A percentile compares a stretch with the other conserved stretches of the same genome.
phyloP scores from a whole-genome alignment of 2,888 invertebrate species.

The Actias luna region DNA sequence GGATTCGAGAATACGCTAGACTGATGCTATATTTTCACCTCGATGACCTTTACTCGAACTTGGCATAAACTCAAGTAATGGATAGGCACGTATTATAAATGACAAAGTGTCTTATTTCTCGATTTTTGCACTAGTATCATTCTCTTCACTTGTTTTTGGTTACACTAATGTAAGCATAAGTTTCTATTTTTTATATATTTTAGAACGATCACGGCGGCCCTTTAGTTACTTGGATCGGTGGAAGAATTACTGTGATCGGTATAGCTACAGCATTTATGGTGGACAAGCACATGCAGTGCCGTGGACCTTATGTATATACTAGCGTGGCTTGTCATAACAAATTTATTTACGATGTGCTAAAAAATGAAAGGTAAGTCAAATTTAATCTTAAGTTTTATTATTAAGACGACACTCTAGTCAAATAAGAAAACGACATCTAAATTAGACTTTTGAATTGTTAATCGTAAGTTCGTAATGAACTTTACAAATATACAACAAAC shows the following conservation, averaged over 20 bases:
- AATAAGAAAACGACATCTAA: too few relatives aligned
- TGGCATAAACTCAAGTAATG: too few relatives aligned
- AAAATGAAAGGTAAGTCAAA: not conserved
- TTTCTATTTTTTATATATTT: not conserved
- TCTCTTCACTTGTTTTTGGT: not conserved
- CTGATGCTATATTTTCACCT: too few relatives aligned
- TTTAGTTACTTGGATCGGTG: slow-evolving; percentile 34
- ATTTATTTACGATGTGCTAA: slow-evolving; percentile 24
- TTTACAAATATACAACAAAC: too few relatives aligned
- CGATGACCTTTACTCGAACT: too few relatives aligned
- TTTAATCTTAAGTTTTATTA: too few relatives aligned
- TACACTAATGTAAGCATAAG: not conserved
- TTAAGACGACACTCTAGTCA: too few relatives aligned
- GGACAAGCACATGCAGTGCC: slow-evolving; percentile 29
- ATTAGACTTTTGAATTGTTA: too few relatives aligned
- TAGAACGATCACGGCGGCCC: slow-evolving; percentile 49
- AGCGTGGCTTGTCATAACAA: slow-evolving; percentile 33
- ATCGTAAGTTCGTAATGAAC: too few relatives aligned
- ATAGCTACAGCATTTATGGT: slow-evolving; percentile 37
- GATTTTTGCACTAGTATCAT: not conserved
- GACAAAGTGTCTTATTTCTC: too few relatives aligned
- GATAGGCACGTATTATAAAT: too few relatives aligned
- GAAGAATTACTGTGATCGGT: slow-evolving; percentile 34
- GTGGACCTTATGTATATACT: slow-evolving; percentile 37
- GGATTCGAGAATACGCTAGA: too few relatives aligned